A percentile compares a stretch with the other conserved stretches of the same genome.
Conservation (phyloP, 2,888 invertebrate species). For the Mylabris sibirica region DNA sequence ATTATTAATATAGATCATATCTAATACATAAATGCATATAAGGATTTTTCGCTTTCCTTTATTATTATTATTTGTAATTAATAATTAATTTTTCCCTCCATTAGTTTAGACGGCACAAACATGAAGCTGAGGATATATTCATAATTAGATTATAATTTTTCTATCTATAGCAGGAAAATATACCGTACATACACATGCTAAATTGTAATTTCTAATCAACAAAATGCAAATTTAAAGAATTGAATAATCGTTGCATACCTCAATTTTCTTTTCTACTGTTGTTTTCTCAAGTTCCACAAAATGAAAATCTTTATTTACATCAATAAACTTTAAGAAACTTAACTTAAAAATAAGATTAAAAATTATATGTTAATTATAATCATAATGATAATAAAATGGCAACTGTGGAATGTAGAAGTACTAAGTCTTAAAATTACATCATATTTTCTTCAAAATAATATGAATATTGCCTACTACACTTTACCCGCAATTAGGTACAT, state of each 20-base stretch:
- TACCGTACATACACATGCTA: constrained; percentile 34
- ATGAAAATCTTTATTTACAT: constrained; percentile 45
- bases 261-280: neutral
- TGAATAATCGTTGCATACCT: neutral
- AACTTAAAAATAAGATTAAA: constrained; percentile 37
- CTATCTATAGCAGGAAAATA: constrained; percentile 40
- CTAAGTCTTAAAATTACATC: constrained; percentile 44
- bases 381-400: constrained; percentile 40
- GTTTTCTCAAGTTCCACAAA: constrained; percentile 33
- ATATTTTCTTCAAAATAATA: constrained; percentile 46
- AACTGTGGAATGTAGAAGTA: constrained; percentile 48
- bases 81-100: constrained; percentile 34
- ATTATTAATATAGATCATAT: constrained; percentile 44
- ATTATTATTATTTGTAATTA: neutral
- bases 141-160: constrained; percentile 46
- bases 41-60: constrained; percentile 22
- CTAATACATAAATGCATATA: constrained; percentile 57
- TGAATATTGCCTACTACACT: constrained; percentile 56
- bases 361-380: neutral
- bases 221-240: neutral
- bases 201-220: constrained; percentile 6
- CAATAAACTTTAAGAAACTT: constrained; percentile 50
- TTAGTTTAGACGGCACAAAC: constrained; percentile 54
- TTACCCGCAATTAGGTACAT: constrained; percentile 44
- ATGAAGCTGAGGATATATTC: constrained; percentile 50